A percentile compares a stretch with the other conserved stretches of the same genome.
phyloP scores from a whole-genome alignment of 1,140 invertebrate genomes.

The Oreohelix idahoensis region DNA sequence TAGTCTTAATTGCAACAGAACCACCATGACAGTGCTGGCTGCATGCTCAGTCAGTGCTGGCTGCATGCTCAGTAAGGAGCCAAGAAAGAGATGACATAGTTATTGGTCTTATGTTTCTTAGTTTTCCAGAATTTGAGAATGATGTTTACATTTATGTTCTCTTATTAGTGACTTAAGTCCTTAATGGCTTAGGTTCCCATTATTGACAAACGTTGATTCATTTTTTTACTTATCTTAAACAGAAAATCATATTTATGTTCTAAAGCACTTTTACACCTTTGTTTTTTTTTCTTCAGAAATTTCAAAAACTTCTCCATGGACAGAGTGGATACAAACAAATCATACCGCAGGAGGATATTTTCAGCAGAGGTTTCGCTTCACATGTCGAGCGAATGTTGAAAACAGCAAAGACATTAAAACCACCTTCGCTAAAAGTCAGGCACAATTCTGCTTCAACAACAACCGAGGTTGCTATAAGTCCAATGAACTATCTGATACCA shows the following conservation, averaged over 20 bases:
- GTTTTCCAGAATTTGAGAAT: too few relatives aligned
- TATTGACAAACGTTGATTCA: too few relatives aligned
- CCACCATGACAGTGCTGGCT: too few relatives aligned
- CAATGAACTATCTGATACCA: constrained; percentile 51
- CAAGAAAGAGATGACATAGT: too few relatives aligned
- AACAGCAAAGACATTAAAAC: constrained; percentile 79
- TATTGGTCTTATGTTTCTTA: too few relatives aligned
- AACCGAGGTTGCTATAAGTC: constrained; percentile 73
- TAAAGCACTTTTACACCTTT: not conserved
- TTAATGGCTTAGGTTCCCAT: too few relatives aligned
- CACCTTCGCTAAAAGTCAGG: constrained; percentile 83
- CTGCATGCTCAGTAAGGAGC: too few relatives aligned
- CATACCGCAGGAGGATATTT: constrained; percentile 76
- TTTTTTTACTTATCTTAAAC: too few relatives aligned
- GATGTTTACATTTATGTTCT: too few relatives aligned
- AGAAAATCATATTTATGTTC: not conserved
- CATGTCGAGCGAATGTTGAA: constrained; percentile 83
- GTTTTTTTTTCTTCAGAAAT: constrained; percentile 47
- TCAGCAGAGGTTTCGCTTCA: constrained; percentile 84
- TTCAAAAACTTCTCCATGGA: constrained; percentile 77
- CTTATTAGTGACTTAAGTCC: too few relatives aligned
- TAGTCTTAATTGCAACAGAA: too few relatives aligned
- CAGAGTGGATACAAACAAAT: constrained; percentile 81
- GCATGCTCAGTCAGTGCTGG: too few relatives aligned
- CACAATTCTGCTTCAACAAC: constrained; percentile 80